Conservation (phyloP, 2,113 vertebrate genomes). For the Poecile atricapillus region DNA sequence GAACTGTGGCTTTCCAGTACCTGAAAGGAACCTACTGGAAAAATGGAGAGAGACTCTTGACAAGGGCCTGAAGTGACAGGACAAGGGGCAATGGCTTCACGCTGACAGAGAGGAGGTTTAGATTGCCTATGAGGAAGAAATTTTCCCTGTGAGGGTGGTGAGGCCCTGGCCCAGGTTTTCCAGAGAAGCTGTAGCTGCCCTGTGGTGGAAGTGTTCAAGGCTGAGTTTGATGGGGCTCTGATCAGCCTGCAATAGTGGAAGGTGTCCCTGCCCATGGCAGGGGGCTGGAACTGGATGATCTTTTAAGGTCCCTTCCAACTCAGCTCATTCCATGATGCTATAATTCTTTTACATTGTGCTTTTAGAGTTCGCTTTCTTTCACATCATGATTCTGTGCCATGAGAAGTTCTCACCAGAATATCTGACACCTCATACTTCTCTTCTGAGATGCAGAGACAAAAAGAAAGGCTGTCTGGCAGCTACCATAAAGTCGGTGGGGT, state of each 20-base stretch:
- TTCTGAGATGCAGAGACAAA: neutral
- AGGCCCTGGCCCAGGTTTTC: neutral
- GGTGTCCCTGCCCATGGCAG: neutral
- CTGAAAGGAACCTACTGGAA: neutral
- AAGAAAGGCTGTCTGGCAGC: neutral
- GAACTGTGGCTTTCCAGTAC: neutral
- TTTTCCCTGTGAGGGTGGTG: accelerated
- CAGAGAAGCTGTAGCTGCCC: neutral
- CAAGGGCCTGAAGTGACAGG: neutral
- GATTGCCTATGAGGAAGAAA: neutral
- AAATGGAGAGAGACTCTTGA: neutral
- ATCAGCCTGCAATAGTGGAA: neutral
- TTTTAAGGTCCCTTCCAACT: neutral
- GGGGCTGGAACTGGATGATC: neutral
- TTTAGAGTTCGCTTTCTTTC: neutral
- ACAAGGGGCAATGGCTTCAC: neutral
- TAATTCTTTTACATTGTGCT: neutral
- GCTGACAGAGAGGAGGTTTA: neutral
- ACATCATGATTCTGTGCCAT: neutral
- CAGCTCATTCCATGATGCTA: neutral
- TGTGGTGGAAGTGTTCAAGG: neutral
- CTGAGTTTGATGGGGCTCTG: accelerated
- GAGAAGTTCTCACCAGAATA: neutral
- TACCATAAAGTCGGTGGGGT: neutral
- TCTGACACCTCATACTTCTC: neutral